phyloP scores from a whole-genome alignment of 2,113 vertebrate species.

The Petaurus breviceps region DNA sequence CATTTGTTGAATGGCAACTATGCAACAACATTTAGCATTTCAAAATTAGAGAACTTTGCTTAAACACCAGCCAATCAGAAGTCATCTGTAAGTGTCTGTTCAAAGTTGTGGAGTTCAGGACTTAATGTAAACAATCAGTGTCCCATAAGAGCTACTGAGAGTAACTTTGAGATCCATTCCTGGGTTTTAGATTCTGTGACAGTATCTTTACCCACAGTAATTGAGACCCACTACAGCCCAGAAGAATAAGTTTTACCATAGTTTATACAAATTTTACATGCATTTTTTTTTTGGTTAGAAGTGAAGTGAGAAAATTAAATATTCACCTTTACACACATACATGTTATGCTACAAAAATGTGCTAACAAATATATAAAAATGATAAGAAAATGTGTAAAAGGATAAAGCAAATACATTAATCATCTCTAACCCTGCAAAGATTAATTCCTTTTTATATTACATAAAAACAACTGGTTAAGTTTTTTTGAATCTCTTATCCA shows the following conservation, averaged over 20 bases:
- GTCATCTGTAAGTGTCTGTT: too few relatives aligned
- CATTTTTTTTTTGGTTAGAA: slow-evolving; percentile 82
- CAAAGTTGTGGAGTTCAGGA: too few relatives aligned
- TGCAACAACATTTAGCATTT: too few relatives aligned
- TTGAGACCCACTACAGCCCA: too few relatives aligned
- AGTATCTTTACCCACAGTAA: too few relatives aligned
- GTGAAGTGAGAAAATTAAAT: slow-evolving; percentile 93
- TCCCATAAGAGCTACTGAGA: too few relatives aligned
- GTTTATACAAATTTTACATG: slow-evolving; percentile 81
- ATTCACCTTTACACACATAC: slow-evolving; percentile 95
- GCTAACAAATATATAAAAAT: slow-evolving; percentile 99
- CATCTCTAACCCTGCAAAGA: slow-evolving; percentile 91
- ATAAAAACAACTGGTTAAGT: slow-evolving; percentile 88
- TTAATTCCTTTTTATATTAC: slow-evolving; percentile 92
- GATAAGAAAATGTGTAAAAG: slow-evolving; percentile 99
- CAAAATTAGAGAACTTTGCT: too few relatives aligned
- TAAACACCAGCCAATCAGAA: too few relatives aligned
- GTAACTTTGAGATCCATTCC: too few relatives aligned
- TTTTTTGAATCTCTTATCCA: slow-evolving; percentile 88
- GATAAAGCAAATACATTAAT: slow-evolving; percentile 99
- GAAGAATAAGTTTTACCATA: slow-evolving; percentile 83
- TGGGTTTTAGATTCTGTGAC: too few relatives aligned
- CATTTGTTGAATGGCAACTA: too few relatives aligned
- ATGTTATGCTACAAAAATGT: slow-evolving; percentile 91
- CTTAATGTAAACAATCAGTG: too few relatives aligned